A percentile compares a stretch with the other conserved stretches of the same genome.
Evolutionary conservation across 2,888 invertebrate genomes (phyloP).

Genomic region (Cheilosia soror): DNA sequence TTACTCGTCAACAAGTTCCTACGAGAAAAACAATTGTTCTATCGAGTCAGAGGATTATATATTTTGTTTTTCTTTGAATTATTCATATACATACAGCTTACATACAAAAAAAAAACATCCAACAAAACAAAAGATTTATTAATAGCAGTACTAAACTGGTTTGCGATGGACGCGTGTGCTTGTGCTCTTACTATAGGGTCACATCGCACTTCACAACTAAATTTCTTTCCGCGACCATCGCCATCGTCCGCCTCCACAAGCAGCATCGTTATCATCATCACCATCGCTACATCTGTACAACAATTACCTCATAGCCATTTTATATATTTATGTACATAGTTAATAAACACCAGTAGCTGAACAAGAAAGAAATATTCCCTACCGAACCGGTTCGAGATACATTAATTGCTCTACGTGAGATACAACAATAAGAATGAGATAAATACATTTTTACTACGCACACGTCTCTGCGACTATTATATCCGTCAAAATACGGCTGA

Average conservation of each 20-base stretch:
- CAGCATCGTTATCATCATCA: constrained; percentile 10
- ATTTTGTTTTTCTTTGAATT: not conserved
- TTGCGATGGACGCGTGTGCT: not conserved
- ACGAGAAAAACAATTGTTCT: too few relatives aligned
- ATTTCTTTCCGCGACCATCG: constrained; percentile 9
- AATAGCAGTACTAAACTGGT: constrained; percentile 19
- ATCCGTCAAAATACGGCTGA: constrained; percentile 27
- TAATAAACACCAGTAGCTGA: constrained; percentile 69
- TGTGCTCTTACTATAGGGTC: constrained; percentile 21
- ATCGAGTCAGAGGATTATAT: too few relatives aligned
- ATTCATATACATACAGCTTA: not conserved
- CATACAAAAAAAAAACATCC: not conserved
- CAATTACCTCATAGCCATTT: constrained; percentile 57
- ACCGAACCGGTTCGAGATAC: constrained; percentile 65
- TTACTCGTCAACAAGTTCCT: too few relatives aligned
- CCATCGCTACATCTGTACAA: constrained; percentile 24
- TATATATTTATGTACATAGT: not conserved
- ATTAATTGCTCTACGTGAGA: constrained; percentile 54
- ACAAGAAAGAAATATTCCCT: constrained; percentile 57
- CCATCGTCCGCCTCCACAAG: constrained; percentile 1
- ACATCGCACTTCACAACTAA: constrained; percentile 21
- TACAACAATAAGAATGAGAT: constrained; percentile 36
- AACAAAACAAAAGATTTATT: constrained; percentile 40
- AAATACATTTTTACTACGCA: not conserved
- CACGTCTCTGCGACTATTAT: not conserved